These are phyloP conservation scores for Eremophila alpestris DNA, from an alignment of 2,797 vertebrate genomes.

Conservation along the genomic window DNA sequence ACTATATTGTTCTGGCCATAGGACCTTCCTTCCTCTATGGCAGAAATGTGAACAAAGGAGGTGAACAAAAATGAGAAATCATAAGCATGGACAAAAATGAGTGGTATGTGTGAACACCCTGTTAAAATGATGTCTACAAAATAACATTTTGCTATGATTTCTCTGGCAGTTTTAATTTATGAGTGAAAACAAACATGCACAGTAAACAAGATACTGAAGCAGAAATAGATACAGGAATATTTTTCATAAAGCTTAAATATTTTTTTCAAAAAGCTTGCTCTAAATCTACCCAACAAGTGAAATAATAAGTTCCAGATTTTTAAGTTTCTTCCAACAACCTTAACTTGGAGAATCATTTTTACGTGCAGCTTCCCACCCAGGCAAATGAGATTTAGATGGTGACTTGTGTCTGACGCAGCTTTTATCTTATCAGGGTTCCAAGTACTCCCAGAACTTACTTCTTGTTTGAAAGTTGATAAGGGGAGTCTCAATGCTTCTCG, in stretches of 20 bases:
- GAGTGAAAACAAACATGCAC: not conserved
- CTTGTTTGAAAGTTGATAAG: constrained; percentile 80
- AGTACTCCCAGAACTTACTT: constrained; percentile 68
- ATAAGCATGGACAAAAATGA: not conserved
- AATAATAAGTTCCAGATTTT: not conserved
- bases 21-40: not conserved
- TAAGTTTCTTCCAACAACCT: not conserved
- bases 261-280: not conserved
- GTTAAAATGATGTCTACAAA: not conserved
- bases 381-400: not conserved
- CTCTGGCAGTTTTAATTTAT: not conserved
- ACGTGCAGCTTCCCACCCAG: not conserved
- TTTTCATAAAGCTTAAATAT: not conserved
- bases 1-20: not conserved
- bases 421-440: not conserved
- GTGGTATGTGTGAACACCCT: not conserved
- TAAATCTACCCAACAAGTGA: not conserved
- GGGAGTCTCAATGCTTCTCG: constrained; percentile 85
- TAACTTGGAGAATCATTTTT: not conserved
- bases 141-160: not conserved
- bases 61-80: not conserved
- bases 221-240: not conserved
- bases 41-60: not conserved
- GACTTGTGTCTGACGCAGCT: rapidly evolving
- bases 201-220: not conserved